Base-by-base conservation (phyloP, 1,140 invertebrate genomes). In the Drosophila fuyamai region DNA sequence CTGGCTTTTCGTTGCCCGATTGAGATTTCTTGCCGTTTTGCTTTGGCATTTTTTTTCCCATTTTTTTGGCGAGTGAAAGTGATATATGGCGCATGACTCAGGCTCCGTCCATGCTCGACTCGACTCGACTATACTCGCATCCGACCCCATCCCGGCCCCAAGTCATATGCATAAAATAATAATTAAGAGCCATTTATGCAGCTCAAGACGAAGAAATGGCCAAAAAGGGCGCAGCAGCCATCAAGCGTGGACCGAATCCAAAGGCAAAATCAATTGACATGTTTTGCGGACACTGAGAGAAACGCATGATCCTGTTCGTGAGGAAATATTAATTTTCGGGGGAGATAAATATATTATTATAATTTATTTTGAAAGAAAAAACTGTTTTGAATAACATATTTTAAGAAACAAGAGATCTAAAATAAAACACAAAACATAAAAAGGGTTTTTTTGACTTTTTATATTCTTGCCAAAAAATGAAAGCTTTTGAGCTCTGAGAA, bases 111-210 rank as follows among this genome's bases (percentile, higher is more conserved):
- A 55, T 63, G 48, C 72, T 62, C 40, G n/a, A 18, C 44, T 76
- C 44, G 60, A 35, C 41, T 51, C 46, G 53, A 43, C 35, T 44
- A 41, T 53, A 43, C 35, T 59, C 9, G 35, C 38, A 77, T 35
- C 51, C 79, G 71, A 75, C 70, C 63, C 60, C 79, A 55, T 47
- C 48, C 66, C 63, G 50, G 35, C 48, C 35, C 10, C 35, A 48
- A 71, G 84, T 86, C 82, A 88, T 86, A 76, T 86, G 83, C 83
- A 86, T 86, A 86, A 86, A 88, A 88, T 70, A 88, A 82, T 76
- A 86, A 86, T 86, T 86, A 86, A 86, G 75, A 83, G 62, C 65
- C 71, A 79, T 85, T 85, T 85, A 88, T 88, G 79, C 71, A 47
- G 44, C 66, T 53, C 51, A 74, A 83, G 76, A 56, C 59, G 75